Conservation (phyloP, 2,797 vertebrate species). For the Coracias cyanogaster region DNA sequence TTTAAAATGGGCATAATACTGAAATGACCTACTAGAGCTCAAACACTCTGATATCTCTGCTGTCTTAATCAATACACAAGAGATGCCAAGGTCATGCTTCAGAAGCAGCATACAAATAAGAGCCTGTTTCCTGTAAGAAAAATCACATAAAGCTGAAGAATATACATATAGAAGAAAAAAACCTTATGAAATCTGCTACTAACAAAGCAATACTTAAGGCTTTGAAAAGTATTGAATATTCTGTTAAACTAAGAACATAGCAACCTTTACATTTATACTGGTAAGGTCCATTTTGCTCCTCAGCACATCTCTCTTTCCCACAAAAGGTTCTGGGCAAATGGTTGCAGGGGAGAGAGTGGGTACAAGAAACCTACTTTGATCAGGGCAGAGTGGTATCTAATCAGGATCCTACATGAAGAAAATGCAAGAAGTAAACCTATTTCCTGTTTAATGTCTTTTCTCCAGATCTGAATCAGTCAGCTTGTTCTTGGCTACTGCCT, state of each 20-base stretch:
- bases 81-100: conserved; percentile 47
- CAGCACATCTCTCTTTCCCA: not conserved
- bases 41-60: conserved; percentile 29
- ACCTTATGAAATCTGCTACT: not conserved
- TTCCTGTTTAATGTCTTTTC: not conserved
- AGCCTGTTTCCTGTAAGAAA: not conserved
- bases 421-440: not conserved
- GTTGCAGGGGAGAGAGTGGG: not conserved
- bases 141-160: not conserved
- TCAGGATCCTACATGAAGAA: not conserved
- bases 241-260: not conserved
- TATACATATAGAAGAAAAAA: not conserved
- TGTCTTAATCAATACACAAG: conserved; percentile 51
- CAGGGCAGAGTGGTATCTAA: not conserved
- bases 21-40: conserved; percentile 6
- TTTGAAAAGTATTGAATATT: not conserved
- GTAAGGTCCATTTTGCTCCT: not conserved
- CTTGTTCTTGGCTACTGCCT: not conserved
- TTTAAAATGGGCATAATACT: conserved; percentile 29
- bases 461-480: not conserved
- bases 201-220: not conserved
- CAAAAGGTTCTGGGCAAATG: not conserved
- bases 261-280: not conserved
- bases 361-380: not conserved
- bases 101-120: conserved; percentile 49